Evolutionary conservation across 2,888 invertebrate species (phyloP).

Genomic region (Eubasilissa splendida): DNA sequence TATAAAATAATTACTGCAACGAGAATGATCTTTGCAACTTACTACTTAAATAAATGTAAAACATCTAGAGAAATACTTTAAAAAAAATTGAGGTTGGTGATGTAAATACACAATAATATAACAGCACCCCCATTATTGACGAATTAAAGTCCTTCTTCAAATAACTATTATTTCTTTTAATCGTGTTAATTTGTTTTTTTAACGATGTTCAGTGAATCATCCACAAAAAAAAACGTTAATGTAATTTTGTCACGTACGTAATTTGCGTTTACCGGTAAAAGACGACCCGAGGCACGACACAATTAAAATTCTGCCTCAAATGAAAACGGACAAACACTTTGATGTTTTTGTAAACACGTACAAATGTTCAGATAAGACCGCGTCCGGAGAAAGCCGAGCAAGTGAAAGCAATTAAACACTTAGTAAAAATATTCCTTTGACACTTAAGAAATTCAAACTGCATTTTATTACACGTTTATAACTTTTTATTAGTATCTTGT

Average conservation of each 20-base stretch:
- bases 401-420: conserved; percentile 12
- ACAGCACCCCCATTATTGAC: too few species aligned
- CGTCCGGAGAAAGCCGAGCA: conserved; percentile 6
- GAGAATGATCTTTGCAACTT: too few species aligned
- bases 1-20: too few species aligned
- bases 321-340: conserved; percentile 45
- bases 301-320: conserved; percentile 43
- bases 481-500: too few species aligned
- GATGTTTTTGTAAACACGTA: conserved; percentile 54
- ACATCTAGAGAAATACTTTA: too few species aligned
- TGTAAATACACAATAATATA: too few species aligned
- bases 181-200: neutral
- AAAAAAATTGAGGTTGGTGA: too few species aligned
- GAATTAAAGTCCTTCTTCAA: too few species aligned
- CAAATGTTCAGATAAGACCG: conserved; percentile 36
- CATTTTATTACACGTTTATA: too few species aligned
- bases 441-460: neutral
- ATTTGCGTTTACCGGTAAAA: conserved; percentile 38
- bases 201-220: conserved; percentile 2
- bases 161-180: too few species aligned
- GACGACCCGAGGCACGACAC: conserved; percentile 29
- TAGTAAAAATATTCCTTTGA: conserved; percentile 20
- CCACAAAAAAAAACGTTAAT: conserved; percentile 38
- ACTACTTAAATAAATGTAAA: too few species aligned
- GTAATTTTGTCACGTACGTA: conserved; percentile 42